These are phyloP conservation scores for Anneissia japonica DNA, from an alignment of 35 echinoderm and acorn worm genomes.

Conservation along the genomic window DNA sequence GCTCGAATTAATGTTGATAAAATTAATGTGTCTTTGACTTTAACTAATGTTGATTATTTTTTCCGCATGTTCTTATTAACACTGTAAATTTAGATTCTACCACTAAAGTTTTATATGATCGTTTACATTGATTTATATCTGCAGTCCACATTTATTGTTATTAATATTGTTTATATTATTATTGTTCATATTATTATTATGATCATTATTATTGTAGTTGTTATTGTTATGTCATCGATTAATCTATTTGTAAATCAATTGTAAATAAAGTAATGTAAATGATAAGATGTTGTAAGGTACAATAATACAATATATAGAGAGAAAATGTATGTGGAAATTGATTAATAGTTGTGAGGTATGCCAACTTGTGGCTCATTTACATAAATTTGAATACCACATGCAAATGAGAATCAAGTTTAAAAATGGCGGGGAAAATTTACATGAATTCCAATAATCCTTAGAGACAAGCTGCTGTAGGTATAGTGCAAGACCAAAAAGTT, in stretches of 20 bases:
- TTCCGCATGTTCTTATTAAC: too few species aligned
- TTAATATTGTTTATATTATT: too few species aligned
- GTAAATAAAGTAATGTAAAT: conserved; percentile 2
- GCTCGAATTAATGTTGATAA: too few species aligned
- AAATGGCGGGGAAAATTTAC: not conserved
- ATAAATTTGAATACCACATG: not conserved
- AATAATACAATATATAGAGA: not conserved
- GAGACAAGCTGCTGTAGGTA: too few species aligned
- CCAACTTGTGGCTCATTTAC: not conserved
- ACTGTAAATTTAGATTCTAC: too few species aligned
- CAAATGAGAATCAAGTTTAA: not conserved
- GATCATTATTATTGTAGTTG: not conserved
- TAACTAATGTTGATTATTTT: too few species aligned
- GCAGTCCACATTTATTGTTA: too few species aligned
- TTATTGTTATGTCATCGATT: not conserved
- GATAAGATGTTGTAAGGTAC: not conserved
- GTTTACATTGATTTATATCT: too few species aligned
- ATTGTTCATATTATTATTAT: not conserved
- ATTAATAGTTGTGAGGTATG: not conserved
- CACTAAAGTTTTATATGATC: too few species aligned
- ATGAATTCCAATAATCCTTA: not conserved
- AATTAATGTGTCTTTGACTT: too few species aligned
- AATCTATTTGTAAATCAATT: not conserved
- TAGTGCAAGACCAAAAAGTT: not conserved
- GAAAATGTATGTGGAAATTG: not conserved